These are phyloP conservation scores for Leptobrachium ailaonicum DNA, from an alignment of 2,113 vertebrate species.

Conservation along the genomic window DNA sequence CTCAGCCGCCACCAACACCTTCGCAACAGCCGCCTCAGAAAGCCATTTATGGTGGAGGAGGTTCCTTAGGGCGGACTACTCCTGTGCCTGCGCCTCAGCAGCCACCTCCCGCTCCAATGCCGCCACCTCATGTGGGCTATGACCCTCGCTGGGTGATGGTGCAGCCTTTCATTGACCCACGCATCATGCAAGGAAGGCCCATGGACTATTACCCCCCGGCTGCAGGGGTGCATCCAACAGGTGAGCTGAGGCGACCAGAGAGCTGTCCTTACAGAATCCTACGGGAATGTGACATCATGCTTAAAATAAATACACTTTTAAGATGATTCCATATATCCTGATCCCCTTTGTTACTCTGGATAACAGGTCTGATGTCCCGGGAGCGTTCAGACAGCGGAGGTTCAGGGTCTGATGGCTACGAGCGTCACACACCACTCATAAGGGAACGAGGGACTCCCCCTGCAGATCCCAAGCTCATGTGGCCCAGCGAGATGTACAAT, in stretches of 20 bases:
- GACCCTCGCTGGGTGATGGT: conserved; percentile 97
- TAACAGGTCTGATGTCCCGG: conserved; percentile 79
- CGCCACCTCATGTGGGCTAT: conserved; percentile 82
- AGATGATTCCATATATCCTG: too few relatives aligned
- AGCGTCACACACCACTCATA: conserved; percentile 70
- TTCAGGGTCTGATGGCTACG: conserved; percentile 85
- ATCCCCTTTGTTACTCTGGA: too few relatives aligned
- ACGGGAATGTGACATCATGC: background rate
- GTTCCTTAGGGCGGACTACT: conserved; percentile 74
- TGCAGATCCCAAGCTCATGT: conserved; percentile 84
- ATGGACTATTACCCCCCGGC: conserved; percentile 85
- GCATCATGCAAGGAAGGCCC: conserved; percentile 86
- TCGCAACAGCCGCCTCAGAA: conserved; percentile 61
- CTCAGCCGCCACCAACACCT: conserved; percentile 63
- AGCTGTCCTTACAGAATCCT: background rate
- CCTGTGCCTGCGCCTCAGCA: conserved; percentile 9
- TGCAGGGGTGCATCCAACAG: conserved; percentile 80
- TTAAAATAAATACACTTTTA: too few relatives aligned
- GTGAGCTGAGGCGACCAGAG: conserved; percentile 58
- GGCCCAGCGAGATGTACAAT: conserved; percentile 83
- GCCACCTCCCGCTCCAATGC: conserved; percentile 63
- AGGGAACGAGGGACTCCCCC: conserved; percentile 85
- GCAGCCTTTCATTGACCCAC: conserved; percentile 85
- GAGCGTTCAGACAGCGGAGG: conserved; percentile 89
- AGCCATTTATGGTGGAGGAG: conserved; percentile 69